Conservation (phyloP, 1,140 invertebrate genomes). For the Bombyx mori region DNA sequence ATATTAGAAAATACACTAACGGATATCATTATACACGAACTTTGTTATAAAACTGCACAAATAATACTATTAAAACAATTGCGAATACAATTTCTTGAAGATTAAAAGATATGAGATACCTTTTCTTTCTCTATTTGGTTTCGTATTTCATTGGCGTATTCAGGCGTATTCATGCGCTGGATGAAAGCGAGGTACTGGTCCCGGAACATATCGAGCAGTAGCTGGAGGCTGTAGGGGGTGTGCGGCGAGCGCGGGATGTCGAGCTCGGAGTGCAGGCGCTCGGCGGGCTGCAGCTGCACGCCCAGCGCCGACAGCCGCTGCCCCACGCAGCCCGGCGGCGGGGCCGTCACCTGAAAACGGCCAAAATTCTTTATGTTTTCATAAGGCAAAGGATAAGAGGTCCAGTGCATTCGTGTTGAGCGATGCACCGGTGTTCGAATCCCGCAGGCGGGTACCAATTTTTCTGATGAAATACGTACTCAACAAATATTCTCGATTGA, state of each 20-base stretch:
- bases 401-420: too few relatives aligned
- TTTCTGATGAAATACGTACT: too few relatives aligned
- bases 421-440: too few relatives aligned
- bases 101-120: slow-evolving; percentile 39
- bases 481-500: too few relatives aligned
- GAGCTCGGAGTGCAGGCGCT: slow-evolving; percentile 83
- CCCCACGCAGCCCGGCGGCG: slow-evolving; percentile 90
- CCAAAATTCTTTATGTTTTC: not conserved
- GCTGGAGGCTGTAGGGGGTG: slow-evolving; percentile 88
- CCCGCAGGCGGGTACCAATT: too few relatives aligned
- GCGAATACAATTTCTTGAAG: too few relatives aligned
- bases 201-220: slow-evolving; percentile 86
- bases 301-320: slow-evolving; percentile 87
- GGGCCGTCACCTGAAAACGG: slow-evolving; percentile 56
- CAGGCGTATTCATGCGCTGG: slow-evolving; percentile 83
- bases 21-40: too few relatives aligned
- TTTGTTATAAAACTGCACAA: too few relatives aligned
- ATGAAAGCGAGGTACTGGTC: slow-evolving; percentile 88
- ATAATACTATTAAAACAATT: too few relatives aligned
- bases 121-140: slow-evolving; percentile 87
- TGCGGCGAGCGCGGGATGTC: slow-evolving; percentile 83
- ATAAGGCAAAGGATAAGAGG: not conserved
- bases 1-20: too few relatives aligned
- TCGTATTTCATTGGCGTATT: slow-evolving; percentile 81
- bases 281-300: slow-evolving; percentile 71